Conservation (phyloP, 2,888 invertebrate genomes). For the Heliothis peltigera region DNA sequence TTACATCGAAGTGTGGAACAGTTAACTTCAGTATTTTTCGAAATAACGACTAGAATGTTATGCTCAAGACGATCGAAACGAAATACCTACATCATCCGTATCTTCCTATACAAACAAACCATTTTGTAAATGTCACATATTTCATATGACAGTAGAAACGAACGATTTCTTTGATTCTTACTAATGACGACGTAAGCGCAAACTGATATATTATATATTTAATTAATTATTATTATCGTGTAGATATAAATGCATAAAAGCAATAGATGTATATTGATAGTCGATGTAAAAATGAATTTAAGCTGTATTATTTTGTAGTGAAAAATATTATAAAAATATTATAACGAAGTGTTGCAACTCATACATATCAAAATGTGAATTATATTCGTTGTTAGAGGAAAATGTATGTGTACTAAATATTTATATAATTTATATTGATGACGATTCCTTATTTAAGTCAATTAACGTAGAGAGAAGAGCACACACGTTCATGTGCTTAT, state of each 20-base stretch:
- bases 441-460: slow-evolving; percentile 89
- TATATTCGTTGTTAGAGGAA: slow-evolving; percentile 75
- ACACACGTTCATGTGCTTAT: slow-evolving; percentile 70
- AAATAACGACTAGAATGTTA: slow-evolving; percentile 62
- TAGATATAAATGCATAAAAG: slow-evolving; percentile 64
- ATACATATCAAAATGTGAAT: slow-evolving; percentile 86
- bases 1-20: slow-evolving; percentile 70
- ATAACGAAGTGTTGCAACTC: slow-evolving; percentile 72
- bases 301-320: slow-evolving; percentile 76
- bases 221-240: slow-evolving; percentile 48
- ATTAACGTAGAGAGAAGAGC: slow-evolving; percentile 82
- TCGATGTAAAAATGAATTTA: slow-evolving; percentile 73
- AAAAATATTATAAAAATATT: slow-evolving; percentile 49
- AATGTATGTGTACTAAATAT: slow-evolving; percentile 67
- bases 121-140: slow-evolving; percentile 67
- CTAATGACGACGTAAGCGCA: slow-evolving; percentile 48
- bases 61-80: slow-evolving; percentile 70
- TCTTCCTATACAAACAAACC: slow-evolving; percentile 69
- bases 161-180: slow-evolving; percentile 31
- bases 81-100: slow-evolving; percentile 65
- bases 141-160: slow-evolving; percentile 30
- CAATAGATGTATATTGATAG: slow-evolving; percentile 74
- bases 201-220: slow-evolving; percentile 52
- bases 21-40: slow-evolving; percentile 66
- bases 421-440: slow-evolving; percentile 73